These are phyloP conservation scores for Anabacerthia variegaticeps DNA, from an alignment of 2,797 vertebrate genomes.

Conservation along the genomic window DNA sequence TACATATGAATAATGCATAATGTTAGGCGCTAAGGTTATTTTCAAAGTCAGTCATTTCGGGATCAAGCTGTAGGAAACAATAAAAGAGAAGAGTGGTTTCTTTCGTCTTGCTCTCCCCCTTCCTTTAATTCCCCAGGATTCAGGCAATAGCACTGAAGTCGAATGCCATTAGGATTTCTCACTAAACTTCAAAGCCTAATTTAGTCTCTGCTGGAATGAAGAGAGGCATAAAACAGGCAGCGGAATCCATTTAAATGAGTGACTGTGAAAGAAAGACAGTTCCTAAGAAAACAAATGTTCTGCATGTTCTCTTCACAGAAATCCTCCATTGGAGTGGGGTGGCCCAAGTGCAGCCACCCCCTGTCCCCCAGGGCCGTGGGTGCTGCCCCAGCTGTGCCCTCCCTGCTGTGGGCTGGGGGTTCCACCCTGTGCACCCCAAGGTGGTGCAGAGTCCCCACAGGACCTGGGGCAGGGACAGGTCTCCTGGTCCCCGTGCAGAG, in stretches of 20 bases:
- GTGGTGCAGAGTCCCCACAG: accelerated
- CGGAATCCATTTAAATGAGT: constrained; percentile 42
- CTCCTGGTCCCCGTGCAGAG: accelerated
- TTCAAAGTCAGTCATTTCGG: constrained; percentile 44
- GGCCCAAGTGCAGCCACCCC: accelerated
- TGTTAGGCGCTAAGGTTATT: constrained; percentile 14
- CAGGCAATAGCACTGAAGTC: constrained; percentile 3
- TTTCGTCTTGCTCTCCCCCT: not conserved
- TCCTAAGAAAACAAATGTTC: constrained; percentile 7
- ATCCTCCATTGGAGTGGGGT: accelerated
- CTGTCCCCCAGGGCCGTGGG: accelerated
- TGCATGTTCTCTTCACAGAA: not conserved
- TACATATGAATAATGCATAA: constrained; percentile 64
- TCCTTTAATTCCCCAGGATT: not conserved
- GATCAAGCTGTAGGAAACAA: constrained; percentile 17
- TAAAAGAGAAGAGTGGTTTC: not conserved
- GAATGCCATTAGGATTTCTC: constrained; percentile 30
- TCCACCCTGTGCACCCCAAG: not conserved
- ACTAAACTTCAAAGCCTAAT: constrained; percentile 57
- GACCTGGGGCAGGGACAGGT: accelerated
- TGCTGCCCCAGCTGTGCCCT: not conserved
- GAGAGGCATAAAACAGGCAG: constrained; percentile 24
- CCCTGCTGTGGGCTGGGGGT: accelerated
- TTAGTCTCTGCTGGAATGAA: constrained; percentile 36
- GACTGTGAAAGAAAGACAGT: not conserved